Base-by-base conservation (phyloP, 2,113 vertebrate genomes). In the Laterallus jamaicensis region DNA sequence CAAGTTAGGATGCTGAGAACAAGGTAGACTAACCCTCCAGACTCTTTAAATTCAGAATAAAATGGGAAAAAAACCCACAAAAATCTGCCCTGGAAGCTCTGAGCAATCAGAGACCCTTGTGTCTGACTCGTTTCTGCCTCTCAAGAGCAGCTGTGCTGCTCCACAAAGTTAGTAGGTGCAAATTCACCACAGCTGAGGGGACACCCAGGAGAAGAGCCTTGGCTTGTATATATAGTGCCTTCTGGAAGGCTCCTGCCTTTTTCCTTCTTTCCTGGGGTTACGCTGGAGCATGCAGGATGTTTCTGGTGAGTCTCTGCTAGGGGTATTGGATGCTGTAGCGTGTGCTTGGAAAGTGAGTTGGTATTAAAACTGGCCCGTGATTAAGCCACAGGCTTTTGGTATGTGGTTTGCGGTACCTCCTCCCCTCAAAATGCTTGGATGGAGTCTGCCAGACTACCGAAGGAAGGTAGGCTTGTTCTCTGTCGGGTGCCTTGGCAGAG, bases 281-380 rank as follows among this genome's bases (percentile, higher is more conserved):
- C 0, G 1, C 54, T 40, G 70, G 39, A 71, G 20, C 2, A 5
- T 0, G 2, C 8, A n/a, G 67, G 2, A 0, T 7, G 4, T 24
- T 1, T 86, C 56, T 11, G 66, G 31, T 82, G 58, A 79, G 44
- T 50, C 28, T 62, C 13, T 74, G 55, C 31, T 54, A 7, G 44
- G 11, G 11, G 8, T 7, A 4, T 5, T 10, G 32, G 24, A 0
- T 5, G 37, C 24, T 58, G 31, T 1, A 10, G 52, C 2, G 15
- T 22, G 26, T 1, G 0, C 35, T 50, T 28, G 25, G 19, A 15
- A 35, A 44, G 35, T 0, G 1, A 2, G 6, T 66, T 8, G 19
- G 44, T 42, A 12, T 39, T 28, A 31, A 47, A 77, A 10, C 2
- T 11, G 29, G 14, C 18, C 29, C 6, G 3, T 4, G 28, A 6